Evolutionary conservation across 2,888 invertebrate genomes (phyloP).

Genomic region (Agrotis segetum): DNA sequence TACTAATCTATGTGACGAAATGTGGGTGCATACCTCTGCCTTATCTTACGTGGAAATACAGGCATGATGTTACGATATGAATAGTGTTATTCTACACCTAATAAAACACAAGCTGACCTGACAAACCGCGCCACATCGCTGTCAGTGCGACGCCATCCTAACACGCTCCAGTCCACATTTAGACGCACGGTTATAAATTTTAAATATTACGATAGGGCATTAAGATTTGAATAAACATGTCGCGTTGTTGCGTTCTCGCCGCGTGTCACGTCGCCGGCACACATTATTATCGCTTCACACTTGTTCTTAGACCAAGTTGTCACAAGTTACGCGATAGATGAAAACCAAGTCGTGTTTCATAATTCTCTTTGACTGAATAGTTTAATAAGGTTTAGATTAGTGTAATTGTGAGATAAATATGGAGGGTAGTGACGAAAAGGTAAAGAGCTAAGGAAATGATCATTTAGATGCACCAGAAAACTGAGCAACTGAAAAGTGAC

Average conservation of each 20-base stretch:
- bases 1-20: neutral
- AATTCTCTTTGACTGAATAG: constrained; percentile 4
- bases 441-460: constrained; percentile 23
- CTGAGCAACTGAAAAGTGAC: too few species aligned
- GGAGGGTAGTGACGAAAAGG: constrained; percentile 3
- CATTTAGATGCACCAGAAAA: neutral
- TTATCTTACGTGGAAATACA: neutral
- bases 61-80: neutral
- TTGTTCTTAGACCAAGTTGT: constrained; percentile 34
- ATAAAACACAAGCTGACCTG: constrained; percentile 1
- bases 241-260: constrained; percentile 76
- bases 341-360: constrained; percentile 36
- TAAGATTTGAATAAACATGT: constrained; percentile 89
- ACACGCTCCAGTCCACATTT: constrained; percentile 69
- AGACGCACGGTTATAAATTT: constrained; percentile 78
- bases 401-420: constrained; percentile 17
- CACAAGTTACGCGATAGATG: constrained; percentile 45
- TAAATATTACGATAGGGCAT: constrained; percentile 83
- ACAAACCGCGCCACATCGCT: constrained; percentile 14
- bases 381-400: constrained; percentile 23
- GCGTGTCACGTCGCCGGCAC: constrained; percentile 75
- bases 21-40: neutral
- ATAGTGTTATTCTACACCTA: neutral
- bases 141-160: constrained; percentile 43
- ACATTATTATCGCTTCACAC: constrained; percentile 69